These are phyloP conservation scores for Aradophagus sp. DNA, from an alignment of 1,140 invertebrate species.

Conservation along the genomic window DNA sequence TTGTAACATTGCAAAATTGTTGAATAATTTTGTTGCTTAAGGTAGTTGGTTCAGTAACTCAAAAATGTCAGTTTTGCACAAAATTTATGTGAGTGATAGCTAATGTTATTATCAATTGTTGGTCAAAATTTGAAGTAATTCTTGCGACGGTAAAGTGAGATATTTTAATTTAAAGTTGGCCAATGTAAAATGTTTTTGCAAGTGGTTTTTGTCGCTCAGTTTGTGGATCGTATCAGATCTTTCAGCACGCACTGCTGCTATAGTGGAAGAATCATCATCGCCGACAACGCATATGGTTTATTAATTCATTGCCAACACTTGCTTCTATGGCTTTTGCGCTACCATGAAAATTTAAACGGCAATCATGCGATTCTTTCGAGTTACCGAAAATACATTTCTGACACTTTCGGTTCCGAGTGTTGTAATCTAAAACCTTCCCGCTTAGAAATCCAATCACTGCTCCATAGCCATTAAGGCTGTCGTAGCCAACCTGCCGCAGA, in stretches of 20 bases:
- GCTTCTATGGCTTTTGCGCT: constrained; percentile 55
- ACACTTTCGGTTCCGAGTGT: constrained; percentile 25
- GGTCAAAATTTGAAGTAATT: no score
- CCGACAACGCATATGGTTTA: constrained; percentile 35
- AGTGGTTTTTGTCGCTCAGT: constrained; percentile 52
- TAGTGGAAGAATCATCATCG: constrained; percentile 45
- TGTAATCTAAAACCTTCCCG: constrained; percentile 18
- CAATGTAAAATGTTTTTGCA: constrained; percentile 30
- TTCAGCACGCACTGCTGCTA: constrained; percentile 26
- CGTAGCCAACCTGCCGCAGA: no score
- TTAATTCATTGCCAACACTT: constrained; percentile 34
- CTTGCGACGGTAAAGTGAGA: no score
- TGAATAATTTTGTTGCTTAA: no score
- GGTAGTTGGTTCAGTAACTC: no score
- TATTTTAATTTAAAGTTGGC: no score
- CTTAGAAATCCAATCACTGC: constrained; percentile 26
- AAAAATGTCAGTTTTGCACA: no score
- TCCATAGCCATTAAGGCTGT: constrained; percentile 22
- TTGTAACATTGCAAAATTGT: no score
- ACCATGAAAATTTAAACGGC: constrained; percentile 36
- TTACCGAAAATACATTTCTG: constrained; percentile 1
- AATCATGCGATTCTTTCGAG: neutral
- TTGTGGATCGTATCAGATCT: constrained; percentile 16
- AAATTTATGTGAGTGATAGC: no score
- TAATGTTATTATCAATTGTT: no score